Base-by-base conservation (phyloP, 2,888 invertebrate species). In the Drosophila multiciliata region DNA sequence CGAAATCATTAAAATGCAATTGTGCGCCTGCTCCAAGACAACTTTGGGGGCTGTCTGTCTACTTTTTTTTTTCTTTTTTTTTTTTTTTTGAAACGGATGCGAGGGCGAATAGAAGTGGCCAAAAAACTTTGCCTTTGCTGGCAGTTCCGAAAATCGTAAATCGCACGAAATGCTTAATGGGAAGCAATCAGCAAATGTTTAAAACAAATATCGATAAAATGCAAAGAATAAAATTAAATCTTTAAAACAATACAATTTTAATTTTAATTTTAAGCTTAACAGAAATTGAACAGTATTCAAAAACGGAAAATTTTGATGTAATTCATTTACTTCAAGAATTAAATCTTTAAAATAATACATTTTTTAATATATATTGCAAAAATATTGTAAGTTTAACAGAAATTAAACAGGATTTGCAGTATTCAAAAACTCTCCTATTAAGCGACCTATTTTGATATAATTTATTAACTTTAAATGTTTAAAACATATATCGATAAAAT, bases 1-100 rank as follows among this genome's bases (percentile, higher is more conserved):
- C 78, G 89, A 79, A 89, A 83, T 88, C 87, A 87, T 88, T 89
- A 89, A 89, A 85, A 87, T 81, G 79, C 89, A 89, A 88, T 89
- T 88, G 88, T 76, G 64, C 60, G 82, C 66, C 59, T 52, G 48
- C 53, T 57, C 57, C 42, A 4, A 15, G 59, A 55, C 69, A 69
- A 60, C 20, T 61, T 62, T 33, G 33, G 48, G 58, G 11, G 23
- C 29, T 33, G 55, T 23, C 38, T 9, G 36, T 23, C 35, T 9
- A 35, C 23, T 64, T 58, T 52, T 15, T 58, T 52, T 15, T 15
- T n/a, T 48, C 8, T 49, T n/a, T 1, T 2, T 15, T 15, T 15
- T 49, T 7, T 7, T 12, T 42, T 42, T 42, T 20, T 42, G 2
- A 3, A 60, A 7, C 72, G 76, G 64, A 75, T 60, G 64, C 32